A percentile compares a stretch with the other conserved stretches of the same genome.
Evolutionary conservation across 1,140 invertebrate species (phyloP).

Genomic region (Anastatus disparis): DNA sequence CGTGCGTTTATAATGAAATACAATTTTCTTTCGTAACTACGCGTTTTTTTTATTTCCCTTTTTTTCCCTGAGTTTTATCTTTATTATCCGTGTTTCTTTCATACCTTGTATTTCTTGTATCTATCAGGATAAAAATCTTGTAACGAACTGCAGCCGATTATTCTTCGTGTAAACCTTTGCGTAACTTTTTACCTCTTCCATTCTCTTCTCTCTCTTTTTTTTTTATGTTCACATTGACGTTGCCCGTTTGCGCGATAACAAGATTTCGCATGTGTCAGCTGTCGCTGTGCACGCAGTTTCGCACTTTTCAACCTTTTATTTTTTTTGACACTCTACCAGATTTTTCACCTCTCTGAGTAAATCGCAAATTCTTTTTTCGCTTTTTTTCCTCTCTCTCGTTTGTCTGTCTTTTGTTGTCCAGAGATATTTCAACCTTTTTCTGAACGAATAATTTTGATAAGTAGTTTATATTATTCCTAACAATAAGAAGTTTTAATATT

Average conservation of each 20-base stretch:
- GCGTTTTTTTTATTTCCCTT: background rate
- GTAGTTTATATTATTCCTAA: too few species aligned
- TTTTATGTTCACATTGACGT: background rate
- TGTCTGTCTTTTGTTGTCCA: too few species aligned
- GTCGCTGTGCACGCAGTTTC: conserved; percentile 13
- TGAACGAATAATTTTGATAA: too few species aligned
- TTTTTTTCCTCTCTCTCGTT: background rate
- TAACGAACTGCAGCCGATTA: conserved; percentile 21
- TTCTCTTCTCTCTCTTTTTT: background rate
- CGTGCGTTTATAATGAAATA: too few species aligned
- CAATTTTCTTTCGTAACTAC: background rate
- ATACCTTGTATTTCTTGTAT: conserved; percentile 35
- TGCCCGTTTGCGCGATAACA: conserved; percentile 22
- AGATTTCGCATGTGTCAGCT: conserved; percentile 39
- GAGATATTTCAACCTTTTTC: too few species aligned
- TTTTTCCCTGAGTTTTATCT: background rate
- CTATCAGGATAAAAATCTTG: conserved; percentile 12
- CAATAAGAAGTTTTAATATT: too few species aligned
- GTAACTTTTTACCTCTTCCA: background rate
- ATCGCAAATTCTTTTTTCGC: background rate
- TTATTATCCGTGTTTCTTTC: conserved; percentile 30
- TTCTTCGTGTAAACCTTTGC: conserved; percentile 26
- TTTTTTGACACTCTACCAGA: conserved; percentile 17
- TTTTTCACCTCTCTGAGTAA: too few species aligned
- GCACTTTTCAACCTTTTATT: conserved; percentile 21